phyloP scores from a whole-genome alignment of 2,888 invertebrate genomes.

The Anoplius nigerrimus region DNA sequence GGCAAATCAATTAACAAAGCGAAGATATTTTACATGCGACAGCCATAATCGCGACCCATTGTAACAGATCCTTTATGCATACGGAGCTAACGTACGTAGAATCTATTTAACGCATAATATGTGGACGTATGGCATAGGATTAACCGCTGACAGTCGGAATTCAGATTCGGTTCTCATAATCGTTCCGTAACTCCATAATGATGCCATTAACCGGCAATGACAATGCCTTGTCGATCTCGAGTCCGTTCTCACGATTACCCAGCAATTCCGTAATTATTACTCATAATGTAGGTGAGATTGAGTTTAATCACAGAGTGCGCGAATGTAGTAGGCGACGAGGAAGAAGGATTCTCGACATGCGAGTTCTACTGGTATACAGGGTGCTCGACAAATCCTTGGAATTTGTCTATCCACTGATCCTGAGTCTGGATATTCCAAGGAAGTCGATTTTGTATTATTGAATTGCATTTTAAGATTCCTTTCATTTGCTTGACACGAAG shows the following conservation, averaged over 20 bases:
- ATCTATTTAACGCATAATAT: too few relatives aligned
- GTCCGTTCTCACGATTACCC: conserved; percentile 44
- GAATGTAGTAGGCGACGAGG: conserved; percentile 14
- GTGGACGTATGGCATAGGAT: neutral
- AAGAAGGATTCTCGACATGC: conserved; percentile 29
- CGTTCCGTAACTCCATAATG: conserved; percentile 33
- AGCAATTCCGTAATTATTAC: conserved; percentile 40
- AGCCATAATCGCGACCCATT: too few relatives aligned
- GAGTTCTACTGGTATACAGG: conserved; percentile 1
- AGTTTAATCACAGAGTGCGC: conserved; percentile 38
- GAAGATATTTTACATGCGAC: too few relatives aligned
- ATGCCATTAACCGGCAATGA: conserved; percentile 19
- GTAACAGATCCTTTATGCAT: too few relatives aligned
- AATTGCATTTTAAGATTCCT: too few relatives aligned
- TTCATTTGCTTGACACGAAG: too few relatives aligned
- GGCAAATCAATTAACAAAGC: too few relatives aligned
- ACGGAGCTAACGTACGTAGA: too few relatives aligned
- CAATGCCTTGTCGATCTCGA: conserved; percentile 12
- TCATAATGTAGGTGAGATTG: conserved; percentile 44
- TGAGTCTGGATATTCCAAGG: too few relatives aligned
- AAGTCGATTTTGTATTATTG: too few relatives aligned
- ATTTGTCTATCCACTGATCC: too few relatives aligned
- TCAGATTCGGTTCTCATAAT: conserved; percentile 19
- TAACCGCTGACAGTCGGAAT: neutral
- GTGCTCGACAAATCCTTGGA: conserved; percentile 26